Evolutionary conservation across 2,888 invertebrate genomes (phyloP), one percentile per base, ranked within the genome.

Genomic region (Coenonympha glycerion): DNA sequence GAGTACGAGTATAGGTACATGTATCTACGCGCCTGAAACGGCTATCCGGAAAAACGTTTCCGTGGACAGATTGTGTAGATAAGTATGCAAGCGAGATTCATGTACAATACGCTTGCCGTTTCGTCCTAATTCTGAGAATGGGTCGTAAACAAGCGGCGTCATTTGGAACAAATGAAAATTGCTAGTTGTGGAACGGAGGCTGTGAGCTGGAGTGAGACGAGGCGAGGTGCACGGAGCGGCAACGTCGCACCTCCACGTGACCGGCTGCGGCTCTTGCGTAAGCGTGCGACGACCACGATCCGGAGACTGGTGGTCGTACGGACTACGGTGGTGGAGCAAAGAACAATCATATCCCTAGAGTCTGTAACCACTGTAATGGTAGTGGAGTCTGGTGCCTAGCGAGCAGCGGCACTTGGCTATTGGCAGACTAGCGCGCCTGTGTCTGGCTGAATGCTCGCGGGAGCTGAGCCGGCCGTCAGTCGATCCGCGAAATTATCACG

Each of bases 201-300:
- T 70, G 71, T 65, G 66, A 63, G 76, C 63, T 65, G 67, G 75
- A 86, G 66, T 60, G 77, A 76, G 85, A 86, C 67, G 69, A 65
- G 56, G 58, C 60, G 59, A 70, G 57, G 59, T 57, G 68, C 62
- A 64, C 80, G 66, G 69, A 71, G 66, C 71, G 85, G 84, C 86
- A 86, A 85, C 86, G 74, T 69, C 73, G 82, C 85, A 56, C 65
- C 71, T 71, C 80, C 83, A 85, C 82, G 85, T 85, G 84, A 85
- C 75, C 68, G 71, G 73, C 71, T 76, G 76, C 77, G 79, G 75
- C 71, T 81, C 83, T 86, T 86, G 84, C 86, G 87, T 86, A 86
- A 86, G 82, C 76, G 74, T 78, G 71, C 79, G 75, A 73, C 76
- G 71, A 78, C 75, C 74, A 78, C 79, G 66, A 65, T 64, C 69